A percentile compares a stretch with the other conserved stretches of the same genome.
Evolutionary conservation across 2,888 invertebrate species (phyloP).

Genomic region (Anoplius nigerrimus): DNA sequence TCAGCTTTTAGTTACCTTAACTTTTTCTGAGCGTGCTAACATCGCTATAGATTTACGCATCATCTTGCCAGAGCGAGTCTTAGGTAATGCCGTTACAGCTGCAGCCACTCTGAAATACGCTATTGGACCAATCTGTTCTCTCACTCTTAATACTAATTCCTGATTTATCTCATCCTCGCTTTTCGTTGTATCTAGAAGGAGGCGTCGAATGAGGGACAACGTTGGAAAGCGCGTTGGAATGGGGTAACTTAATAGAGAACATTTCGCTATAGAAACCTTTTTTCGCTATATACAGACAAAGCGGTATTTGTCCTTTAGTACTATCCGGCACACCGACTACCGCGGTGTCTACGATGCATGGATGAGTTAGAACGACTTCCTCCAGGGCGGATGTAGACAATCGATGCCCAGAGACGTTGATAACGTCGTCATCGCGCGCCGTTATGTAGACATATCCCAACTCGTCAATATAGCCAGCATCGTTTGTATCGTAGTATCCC

Average conservation of each 20-base stretch:
- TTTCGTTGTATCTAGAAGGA: slow-evolving; percentile 74
- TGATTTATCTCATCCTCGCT: slow-evolving; percentile 77
- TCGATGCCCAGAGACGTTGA: slow-evolving; percentile 96
- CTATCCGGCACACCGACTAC: slow-evolving; percentile 93
- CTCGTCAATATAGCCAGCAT: slow-evolving; percentile 91
- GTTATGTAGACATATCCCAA: slow-evolving; percentile 92
- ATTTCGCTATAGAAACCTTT: slow-evolving; percentile 74
- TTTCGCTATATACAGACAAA: slow-evolving; percentile 89
- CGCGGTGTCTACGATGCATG: slow-evolving; percentile 89
- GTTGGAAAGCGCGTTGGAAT: not conserved
- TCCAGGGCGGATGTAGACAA: slow-evolving; percentile 93
- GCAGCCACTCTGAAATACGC: slow-evolving; percentile 90
- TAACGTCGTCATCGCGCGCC: slow-evolving; percentile 94
- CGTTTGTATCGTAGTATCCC: slow-evolving; percentile 97
- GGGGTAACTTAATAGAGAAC: not conserved
- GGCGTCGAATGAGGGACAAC: not conserved
- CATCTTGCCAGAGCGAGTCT: slow-evolving; percentile 91
- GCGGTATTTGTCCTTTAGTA: slow-evolving; percentile 93
- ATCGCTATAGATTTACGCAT: slow-evolving; percentile 90
- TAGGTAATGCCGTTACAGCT: slow-evolving; percentile 87
- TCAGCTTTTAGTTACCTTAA: slow-evolving; percentile 79
- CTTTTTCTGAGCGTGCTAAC: slow-evolving; percentile 86
- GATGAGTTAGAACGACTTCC: slow-evolving; percentile 92
- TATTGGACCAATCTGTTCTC: slow-evolving; percentile 88
- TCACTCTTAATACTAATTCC: slow-evolving; percentile 79